Conservation (phyloP, 2,888 invertebrate species). For the Pasiphila rectangulata region DNA sequence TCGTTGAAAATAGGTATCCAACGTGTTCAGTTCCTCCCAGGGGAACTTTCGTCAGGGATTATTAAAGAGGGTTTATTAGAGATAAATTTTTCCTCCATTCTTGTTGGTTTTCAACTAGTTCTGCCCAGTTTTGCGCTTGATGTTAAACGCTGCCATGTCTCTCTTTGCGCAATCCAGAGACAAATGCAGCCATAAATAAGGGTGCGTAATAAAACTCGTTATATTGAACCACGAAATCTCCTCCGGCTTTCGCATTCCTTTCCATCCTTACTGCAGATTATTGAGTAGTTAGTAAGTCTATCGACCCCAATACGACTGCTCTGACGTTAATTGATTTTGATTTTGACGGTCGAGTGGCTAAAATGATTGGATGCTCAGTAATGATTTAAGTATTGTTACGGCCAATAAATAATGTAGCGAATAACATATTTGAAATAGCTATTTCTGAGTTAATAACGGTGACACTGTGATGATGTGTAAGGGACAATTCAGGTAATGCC, state of each 20-base stretch:
- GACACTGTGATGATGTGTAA: not conserved
- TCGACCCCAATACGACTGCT: conserved; percentile 58
- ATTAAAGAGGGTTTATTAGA: too few relatives aligned
- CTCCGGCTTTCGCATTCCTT: conserved; percentile 1
- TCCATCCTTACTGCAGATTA: conserved; percentile 10
- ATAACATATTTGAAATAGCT: not conserved
- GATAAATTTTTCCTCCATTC: too few relatives aligned
- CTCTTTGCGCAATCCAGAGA: too few relatives aligned
- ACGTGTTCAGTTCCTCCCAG: too few relatives aligned
- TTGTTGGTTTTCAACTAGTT: too few relatives aligned
- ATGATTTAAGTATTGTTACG: conserved; percentile 12
- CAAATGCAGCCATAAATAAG: too few relatives aligned
- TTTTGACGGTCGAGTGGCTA: conserved; percentile 52
- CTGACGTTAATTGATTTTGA: conserved; percentile 70
- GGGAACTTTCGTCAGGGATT: too few relatives aligned
- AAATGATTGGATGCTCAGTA: conserved; percentile 43
- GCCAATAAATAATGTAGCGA: conserved; percentile 11
- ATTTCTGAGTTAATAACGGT: not conserved
- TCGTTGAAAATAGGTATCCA: too few relatives aligned
- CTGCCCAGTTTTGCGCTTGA: too few relatives aligned
- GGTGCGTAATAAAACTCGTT: too few relatives aligned
- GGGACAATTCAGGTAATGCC: not conserved
- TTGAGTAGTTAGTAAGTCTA: conserved; percentile 25
- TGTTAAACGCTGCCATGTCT: too few relatives aligned
- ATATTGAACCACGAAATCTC: too few relatives aligned